Evolutionary conservation across 2,888 invertebrate species (phyloP).

Genomic region (Seladonia tumulorum): DNA sequence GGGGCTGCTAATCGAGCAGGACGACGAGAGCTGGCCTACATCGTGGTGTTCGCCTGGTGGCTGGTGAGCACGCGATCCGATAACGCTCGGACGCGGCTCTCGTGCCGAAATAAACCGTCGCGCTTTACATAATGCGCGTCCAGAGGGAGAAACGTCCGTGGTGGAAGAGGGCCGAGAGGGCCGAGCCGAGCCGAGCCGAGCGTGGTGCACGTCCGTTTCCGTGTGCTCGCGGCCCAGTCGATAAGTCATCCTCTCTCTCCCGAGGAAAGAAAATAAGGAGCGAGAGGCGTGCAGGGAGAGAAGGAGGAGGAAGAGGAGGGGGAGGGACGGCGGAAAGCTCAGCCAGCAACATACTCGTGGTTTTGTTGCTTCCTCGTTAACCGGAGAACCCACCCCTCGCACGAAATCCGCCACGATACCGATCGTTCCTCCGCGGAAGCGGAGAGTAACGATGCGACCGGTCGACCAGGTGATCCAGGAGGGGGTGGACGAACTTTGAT

Average conservation of each 20-base stretch:
- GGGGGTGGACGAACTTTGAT: not conserved
- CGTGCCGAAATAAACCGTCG: slow-evolving; percentile 83
- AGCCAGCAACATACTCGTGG: slow-evolving; percentile 38
- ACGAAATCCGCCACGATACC: slow-evolving; percentile 43
- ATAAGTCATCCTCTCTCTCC: slow-evolving; percentile 65
- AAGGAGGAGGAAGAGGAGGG: not conserved
- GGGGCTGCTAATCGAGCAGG: slow-evolving; percentile 75
- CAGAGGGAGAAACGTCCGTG: slow-evolving; percentile 61
- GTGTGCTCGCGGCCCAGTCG: slow-evolving; percentile 66
- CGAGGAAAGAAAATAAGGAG: slow-evolving; percentile 28
- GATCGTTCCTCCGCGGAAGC: slow-evolving; percentile 47
- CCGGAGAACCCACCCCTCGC: slow-evolving; percentile 32
- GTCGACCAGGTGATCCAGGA: slow-evolving; percentile 1
- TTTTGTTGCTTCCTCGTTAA: slow-evolving; percentile 66
- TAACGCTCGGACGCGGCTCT: slow-evolving; percentile 77
- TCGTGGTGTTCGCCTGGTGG: slow-evolving; percentile 72
- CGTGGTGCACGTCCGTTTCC: slow-evolving; percentile 74
- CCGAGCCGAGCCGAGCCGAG: slow-evolving; percentile 47
- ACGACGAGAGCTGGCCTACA: slow-evolving; percentile 76
- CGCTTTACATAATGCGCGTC: slow-evolving; percentile 82
- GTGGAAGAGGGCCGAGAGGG: slow-evolving; percentile 29
- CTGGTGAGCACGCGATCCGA: slow-evolving; percentile 82
- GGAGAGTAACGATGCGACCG: slow-evolving; percentile 52
- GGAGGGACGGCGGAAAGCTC: slow-evolving; percentile 53
- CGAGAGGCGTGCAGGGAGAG: not conserved